Base-by-base conservation (phyloP, 2,888 invertebrate genomes). In the Lomographa bimaculata region DNA sequence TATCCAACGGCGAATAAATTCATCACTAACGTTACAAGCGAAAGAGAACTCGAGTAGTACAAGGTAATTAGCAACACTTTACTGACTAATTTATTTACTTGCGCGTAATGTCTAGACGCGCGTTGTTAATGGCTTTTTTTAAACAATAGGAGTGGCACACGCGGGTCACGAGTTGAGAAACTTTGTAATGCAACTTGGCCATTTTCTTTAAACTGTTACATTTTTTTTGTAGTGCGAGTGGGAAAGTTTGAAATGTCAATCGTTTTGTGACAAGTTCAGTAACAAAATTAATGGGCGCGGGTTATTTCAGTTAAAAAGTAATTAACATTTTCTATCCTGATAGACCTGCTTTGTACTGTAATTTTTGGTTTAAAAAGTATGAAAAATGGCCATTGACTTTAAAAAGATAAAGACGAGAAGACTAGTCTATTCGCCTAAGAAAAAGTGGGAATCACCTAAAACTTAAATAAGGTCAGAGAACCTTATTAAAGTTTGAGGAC, bases 31-130 rank as follows among this genome's bases (percentile, higher is more conserved):
- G 51, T 64, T 66, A 49, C 47, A 64, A n/a, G 63, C 61, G 64
- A 68, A 70, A 69, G 62, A 71, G 71, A 71, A 70, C 71, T 66
- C 59, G 26, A 66, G 57, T 71, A 66, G 64, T 68, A 68, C 60
- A 66, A 55, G 57, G 63, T 78, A 77, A 81, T 80, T 77, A 77
- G 73, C 64, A 60, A 67, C 70, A 77, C 64, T 74, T 71, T 68
- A 67, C 64, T 47, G 64, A 67, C 70, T 79, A 79, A 81, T 80
- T 79, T 80, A 79, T 80, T 80, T 78, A 75, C 73, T 70, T 72
- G 68, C 63, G 64, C 68, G 65, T 79, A 69, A 76, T 72, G 75
- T 77, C 79, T 79, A 72, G 71, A 72, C 76, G 50, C 54, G 68
- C 62, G 60, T 71, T 67, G 66, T 62, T 68, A 75, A 77, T 74